phyloP scores from a whole-genome alignment of 2,888 invertebrate genomes.

The Platynereis dumerilii region DNA sequence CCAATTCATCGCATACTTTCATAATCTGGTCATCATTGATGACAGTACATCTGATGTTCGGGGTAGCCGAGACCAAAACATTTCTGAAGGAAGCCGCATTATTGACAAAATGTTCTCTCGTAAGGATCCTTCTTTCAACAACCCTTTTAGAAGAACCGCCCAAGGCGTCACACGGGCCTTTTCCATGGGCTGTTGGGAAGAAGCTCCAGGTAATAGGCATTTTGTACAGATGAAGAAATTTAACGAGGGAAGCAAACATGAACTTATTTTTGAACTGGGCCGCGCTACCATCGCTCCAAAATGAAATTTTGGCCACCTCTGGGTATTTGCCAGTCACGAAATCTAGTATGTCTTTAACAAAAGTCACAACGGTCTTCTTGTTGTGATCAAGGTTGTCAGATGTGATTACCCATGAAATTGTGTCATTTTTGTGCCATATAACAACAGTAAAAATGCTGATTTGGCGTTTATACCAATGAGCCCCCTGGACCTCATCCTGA shows the following conservation, averaged over 20 bases:
- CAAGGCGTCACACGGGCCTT: neutral
- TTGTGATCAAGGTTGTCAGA: slow-evolving; percentile 1
- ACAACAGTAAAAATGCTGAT: neutral
- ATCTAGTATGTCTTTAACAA: neutral
- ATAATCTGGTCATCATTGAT: too few relatives aligned
- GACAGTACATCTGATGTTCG: too few relatives aligned
- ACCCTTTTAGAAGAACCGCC: neutral
- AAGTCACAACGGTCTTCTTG: neutral
- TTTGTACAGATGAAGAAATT: neutral
- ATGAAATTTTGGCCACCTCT: neutral
- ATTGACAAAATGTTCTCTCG: too few relatives aligned
- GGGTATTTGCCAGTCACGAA: neutral
- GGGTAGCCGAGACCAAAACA: too few relatives aligned
- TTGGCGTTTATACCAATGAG: neutral
- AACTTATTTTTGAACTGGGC: slow-evolving; percentile 5
- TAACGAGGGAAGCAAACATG: slow-evolving; percentile 1
- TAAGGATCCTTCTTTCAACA: neutral
- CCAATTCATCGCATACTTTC: too few relatives aligned
- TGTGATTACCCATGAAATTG: neutral
- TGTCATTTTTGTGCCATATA: neutral
- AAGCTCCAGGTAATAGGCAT: slow-evolving; percentile 1
- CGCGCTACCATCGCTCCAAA: neutral
- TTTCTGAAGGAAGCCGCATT: too few relatives aligned
- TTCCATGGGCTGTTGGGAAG: neutral
- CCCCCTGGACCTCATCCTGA: neutral